Percentiles rank a stretch among this genome's conserved stretches.
Evolutionary conservation across 2,888 invertebrate species (phyloP).

Genomic region (Acanthopleura granulata): DNA sequence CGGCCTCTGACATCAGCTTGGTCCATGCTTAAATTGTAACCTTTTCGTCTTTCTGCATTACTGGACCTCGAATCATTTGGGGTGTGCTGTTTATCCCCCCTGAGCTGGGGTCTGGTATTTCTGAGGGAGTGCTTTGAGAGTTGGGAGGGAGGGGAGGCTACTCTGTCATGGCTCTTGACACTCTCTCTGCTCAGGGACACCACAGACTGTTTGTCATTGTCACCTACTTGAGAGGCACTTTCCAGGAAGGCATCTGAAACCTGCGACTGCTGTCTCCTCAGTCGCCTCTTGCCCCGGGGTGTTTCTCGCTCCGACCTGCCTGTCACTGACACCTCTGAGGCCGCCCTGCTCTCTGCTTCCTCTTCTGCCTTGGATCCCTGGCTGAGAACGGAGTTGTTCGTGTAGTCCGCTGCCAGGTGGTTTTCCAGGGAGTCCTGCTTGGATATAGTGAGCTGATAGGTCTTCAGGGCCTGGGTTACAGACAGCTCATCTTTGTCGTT

Average conservation of each 20-base stretch:
- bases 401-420: neutral
- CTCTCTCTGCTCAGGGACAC: neutral
- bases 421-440: slow-evolving; percentile 29
- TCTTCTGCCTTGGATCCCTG: neutral
- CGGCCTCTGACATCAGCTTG: no score
- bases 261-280: neutral
- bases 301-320: neutral
- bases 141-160: no score
- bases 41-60: no score
- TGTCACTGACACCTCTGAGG: neutral
- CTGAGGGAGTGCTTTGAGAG: neutral
- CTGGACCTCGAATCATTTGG: no score
- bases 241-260: neutral
- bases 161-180: neutral
- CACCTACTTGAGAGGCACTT: neutral
- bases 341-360: neutral
- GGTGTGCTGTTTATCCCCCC: no score
- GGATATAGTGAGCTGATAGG: slow-evolving; percentile 48
- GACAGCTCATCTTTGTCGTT: slow-evolving; percentile 37
- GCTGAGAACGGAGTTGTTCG: neutral
- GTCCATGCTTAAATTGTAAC: no score
- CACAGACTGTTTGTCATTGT: neutral
- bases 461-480: slow-evolving; percentile 45
- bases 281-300: neutral
- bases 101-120: neutral